These are phyloP conservation scores for Poecile atricapillus DNA, from an alignment of 2,113 vertebrate species.

Conservation along the genomic window DNA sequence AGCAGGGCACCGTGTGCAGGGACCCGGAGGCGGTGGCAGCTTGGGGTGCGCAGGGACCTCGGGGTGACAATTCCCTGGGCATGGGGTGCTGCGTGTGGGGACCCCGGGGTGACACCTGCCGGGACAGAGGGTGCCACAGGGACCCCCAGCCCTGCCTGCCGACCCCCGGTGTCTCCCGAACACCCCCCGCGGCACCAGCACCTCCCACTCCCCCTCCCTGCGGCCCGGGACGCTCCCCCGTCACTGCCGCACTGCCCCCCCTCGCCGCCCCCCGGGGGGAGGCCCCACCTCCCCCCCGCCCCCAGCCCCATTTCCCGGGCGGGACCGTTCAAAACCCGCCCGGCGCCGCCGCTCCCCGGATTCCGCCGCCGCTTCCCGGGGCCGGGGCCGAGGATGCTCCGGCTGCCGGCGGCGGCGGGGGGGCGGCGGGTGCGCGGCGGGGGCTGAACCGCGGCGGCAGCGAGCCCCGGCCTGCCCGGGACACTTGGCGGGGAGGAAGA, in stretches of 20 bases:
- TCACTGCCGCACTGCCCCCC: neutral
- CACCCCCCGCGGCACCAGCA: neutral
- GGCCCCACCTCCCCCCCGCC: too few relatives aligned
- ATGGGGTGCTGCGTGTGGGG: neutral
- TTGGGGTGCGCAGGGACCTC: neutral
- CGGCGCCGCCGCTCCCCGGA: too few relatives aligned
- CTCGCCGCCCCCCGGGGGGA: neutral
- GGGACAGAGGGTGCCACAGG: neutral
- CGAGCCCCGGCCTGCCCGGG: neutral
- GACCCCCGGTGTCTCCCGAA: neutral
- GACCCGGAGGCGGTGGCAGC: neutral
- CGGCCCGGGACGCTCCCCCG: neutral
- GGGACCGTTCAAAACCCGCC: too few relatives aligned
- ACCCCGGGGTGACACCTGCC: neutral
- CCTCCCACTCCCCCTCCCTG: neutral
- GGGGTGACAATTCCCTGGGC: neutral
- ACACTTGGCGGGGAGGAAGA: neutral
- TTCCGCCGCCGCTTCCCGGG: too few relatives aligned
- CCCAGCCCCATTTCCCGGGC: too few relatives aligned
- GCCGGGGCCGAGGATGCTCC: too few relatives aligned
- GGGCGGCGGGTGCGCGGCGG: too few relatives aligned
- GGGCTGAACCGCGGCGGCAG: neutral
- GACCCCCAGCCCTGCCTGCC: neutral
- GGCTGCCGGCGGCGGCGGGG: too few relatives aligned
- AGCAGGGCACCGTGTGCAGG: accelerated